These are phyloP conservation scores for Drosophila acutilabella DNA, from an alignment of 2,888 invertebrate genomes.

Conservation along the genomic window DNA sequence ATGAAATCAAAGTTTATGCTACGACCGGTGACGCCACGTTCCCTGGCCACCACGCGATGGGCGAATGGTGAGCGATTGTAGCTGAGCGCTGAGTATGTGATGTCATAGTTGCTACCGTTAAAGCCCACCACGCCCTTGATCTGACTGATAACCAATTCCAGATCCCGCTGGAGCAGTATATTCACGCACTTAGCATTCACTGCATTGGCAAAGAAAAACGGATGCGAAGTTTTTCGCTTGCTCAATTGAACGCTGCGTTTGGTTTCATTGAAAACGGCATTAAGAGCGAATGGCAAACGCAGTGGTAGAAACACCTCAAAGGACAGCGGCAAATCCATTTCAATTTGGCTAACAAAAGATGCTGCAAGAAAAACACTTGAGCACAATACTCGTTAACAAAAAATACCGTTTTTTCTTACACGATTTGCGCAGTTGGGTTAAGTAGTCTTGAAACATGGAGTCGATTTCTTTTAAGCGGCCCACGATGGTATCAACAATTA, in stretches of 20 bases:
- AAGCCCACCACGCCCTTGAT: neutral
- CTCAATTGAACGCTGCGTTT: constrained; percentile 34
- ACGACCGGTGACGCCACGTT: neutral
- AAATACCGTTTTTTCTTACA: constrained; percentile 27
- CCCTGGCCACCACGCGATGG: constrained; percentile 40
- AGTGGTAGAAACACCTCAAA: constrained; percentile 60
- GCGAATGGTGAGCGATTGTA: constrained; percentile 38
- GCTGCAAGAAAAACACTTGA: constrained; percentile 23
- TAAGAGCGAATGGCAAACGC: constrained; percentile 36
- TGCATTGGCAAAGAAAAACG: constrained; percentile 51
- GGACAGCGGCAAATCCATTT: constrained; percentile 45
- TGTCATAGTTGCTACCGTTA: constrained; percentile 21
- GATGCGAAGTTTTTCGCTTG: constrained; percentile 19
- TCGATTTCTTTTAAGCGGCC: constrained; percentile 2
- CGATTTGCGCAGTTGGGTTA: constrained; percentile 21
- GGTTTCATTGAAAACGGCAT: constrained; percentile 22
- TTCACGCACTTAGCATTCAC: constrained; percentile 47
- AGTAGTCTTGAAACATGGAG: constrained; percentile 18
- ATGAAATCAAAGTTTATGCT: constrained; percentile 58
- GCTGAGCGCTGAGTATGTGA: constrained; percentile 31
- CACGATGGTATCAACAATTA: constrained; percentile 8
- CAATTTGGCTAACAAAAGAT: constrained; percentile 16
- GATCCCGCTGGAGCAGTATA: constrained; percentile 35
- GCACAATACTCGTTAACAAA: neutral
- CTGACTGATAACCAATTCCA: constrained; percentile 9